Evolutionary conservation across 2,797 vertebrate genomes (phyloP).

Genomic region (Chaetophractus vellerosus): DNA sequence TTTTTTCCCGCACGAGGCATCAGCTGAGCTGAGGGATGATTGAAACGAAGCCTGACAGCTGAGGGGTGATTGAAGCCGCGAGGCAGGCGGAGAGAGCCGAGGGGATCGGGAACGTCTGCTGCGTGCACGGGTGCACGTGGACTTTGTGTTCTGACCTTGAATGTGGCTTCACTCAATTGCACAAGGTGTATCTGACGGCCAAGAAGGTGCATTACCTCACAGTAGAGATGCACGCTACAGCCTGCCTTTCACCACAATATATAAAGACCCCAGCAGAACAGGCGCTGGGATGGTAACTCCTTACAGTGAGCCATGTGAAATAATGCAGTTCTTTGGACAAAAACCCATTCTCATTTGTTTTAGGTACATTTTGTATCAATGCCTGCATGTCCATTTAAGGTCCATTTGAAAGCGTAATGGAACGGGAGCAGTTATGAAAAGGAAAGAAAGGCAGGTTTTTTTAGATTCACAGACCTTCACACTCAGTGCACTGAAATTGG

Average conservation of each 20-base stretch:
- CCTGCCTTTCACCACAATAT: background rate
- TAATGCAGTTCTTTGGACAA: background rate
- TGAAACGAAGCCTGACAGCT: conserved; percentile 26
- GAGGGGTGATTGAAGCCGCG: background rate
- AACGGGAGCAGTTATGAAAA: background rate
- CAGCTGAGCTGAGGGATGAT: background rate
- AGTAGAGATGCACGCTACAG: too few relatives aligned
- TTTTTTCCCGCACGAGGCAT: background rate
- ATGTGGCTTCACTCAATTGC: background rate
- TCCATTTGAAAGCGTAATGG: background rate
- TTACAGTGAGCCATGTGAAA: background rate
- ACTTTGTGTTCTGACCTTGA: background rate
- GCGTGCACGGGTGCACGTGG: too few relatives aligned
- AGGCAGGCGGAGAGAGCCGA: background rate
- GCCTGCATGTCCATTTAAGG: background rate
- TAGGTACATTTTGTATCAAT: background rate
- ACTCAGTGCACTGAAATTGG: background rate
- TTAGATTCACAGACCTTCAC: background rate
- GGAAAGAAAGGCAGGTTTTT: background rate
- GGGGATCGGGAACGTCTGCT: background rate
- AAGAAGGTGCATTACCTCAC: background rate
- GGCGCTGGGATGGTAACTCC: background rate
- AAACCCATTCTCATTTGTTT: background rate
- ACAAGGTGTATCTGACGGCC: background rate
- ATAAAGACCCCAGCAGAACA: background rate